phyloP scores from a whole-genome alignment of 2,797 vertebrate species.

The Chloroceryle amazona region DNA sequence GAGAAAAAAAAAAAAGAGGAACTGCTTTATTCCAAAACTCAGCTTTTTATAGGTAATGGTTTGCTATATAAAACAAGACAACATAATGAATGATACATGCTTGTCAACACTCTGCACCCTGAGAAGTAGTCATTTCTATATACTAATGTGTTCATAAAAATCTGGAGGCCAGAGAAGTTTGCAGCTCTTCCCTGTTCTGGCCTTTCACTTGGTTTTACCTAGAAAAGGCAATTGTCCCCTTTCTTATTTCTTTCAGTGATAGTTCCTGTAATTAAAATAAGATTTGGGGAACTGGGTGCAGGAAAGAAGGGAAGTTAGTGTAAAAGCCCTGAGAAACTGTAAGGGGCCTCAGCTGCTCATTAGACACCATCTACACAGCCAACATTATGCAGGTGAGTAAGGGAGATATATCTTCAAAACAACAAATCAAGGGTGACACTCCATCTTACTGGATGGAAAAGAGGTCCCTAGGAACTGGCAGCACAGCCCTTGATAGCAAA shows the following conservation, averaged over 20 bases:
- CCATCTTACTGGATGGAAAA: neutral
- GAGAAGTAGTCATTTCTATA: slow-evolving; percentile 18
- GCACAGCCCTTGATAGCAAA: neutral
- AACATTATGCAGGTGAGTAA: neutral
- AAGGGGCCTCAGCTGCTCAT: slow-evolving; percentile 7
- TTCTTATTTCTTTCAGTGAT: neutral
- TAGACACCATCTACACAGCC: neutral
- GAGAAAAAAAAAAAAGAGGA: neutral
- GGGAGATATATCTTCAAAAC: neutral
- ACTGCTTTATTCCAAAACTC: neutral
- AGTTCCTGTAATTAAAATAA: neutral
- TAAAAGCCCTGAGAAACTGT: neutral
- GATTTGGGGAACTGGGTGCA: neutral
- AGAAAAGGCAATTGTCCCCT: neutral
- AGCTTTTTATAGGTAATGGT: neutral
- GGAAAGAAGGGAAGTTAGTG: neutral
- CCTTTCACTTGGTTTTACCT: neutral
- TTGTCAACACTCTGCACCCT: neutral
- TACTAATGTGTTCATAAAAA: slow-evolving; percentile 6
- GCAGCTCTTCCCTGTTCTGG: neutral
- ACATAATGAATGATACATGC: neutral
- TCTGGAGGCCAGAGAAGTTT: neutral
- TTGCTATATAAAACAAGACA: neutral
- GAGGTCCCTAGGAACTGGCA: neutral
- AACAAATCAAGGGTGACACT: neutral